These are phyloP conservation scores for Drosophila pseudoananassae DNA, from an alignment of 1,140 invertebrate genomes.

Conservation along the genomic window DNA sequence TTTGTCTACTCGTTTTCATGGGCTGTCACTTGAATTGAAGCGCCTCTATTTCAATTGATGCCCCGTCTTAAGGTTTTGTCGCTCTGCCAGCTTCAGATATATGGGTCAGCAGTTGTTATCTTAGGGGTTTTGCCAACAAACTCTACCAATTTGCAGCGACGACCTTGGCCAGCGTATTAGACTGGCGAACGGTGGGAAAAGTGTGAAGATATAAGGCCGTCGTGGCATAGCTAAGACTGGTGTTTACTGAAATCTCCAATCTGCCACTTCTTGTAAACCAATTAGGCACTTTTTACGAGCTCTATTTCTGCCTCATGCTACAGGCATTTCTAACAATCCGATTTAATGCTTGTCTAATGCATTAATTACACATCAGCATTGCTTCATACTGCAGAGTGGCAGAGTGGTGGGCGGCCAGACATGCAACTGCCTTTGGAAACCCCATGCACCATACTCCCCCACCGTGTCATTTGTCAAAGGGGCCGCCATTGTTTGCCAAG, in stretches of 20 bases:
- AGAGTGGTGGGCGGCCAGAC: constrained; percentile 20
- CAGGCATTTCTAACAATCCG: constrained; percentile 55
- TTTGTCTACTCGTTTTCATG: constrained; percentile 75
- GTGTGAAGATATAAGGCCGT: constrained; percentile 35
- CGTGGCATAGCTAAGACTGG: neutral
- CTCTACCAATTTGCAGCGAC: constrained; percentile 15
- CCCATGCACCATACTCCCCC: neutral
- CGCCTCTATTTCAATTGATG: constrained; percentile 70
- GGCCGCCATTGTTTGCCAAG: constrained; percentile 59
- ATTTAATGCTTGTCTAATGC: constrained; percentile 56
- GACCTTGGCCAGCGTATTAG: constrained; percentile 47
- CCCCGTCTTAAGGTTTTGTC: constrained; percentile 53
- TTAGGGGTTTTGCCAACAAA: constrained; percentile 10
- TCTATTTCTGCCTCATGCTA: constrained; percentile 17
- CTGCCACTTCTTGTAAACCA: neutral
- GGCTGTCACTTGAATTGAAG: constrained; percentile 72
- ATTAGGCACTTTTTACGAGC: constrained; percentile 1
- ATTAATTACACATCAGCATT: constrained; percentile 74
- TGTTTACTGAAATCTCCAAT: neutral
- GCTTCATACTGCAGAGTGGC: constrained; percentile 15
- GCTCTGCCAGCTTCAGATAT: constrained; percentile 30
- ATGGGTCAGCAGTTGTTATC: constrained; percentile 54
- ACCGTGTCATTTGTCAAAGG: constrained; percentile 63
- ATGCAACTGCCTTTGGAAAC: constrained; percentile 57
- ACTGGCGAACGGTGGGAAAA: constrained; percentile 41